Evolutionary conservation across 2,888 invertebrate genomes (phyloP), one percentile per base, ranked within the genome.

Genomic region (Drosophila parthenogenetica): DNA sequence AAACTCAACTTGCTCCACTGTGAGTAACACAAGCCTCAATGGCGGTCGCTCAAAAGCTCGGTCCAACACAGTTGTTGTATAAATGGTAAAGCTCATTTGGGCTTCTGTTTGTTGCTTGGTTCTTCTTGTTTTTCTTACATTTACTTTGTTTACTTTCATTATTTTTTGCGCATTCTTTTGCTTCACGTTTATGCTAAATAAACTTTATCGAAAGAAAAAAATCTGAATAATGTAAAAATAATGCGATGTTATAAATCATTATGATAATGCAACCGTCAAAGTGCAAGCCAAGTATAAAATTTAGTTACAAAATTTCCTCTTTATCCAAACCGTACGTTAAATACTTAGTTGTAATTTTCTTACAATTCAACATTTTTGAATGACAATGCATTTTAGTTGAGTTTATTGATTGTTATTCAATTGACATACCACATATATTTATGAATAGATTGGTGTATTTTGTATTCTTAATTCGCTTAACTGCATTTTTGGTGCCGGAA

Each of bases 231-330:
- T 42, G 17, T 71, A 62, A 51, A 62, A 73, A 87, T 72, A 78
- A 66, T 75, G 84, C 69, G 72, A 76, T 80, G 69, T 77, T 75
- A 63, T 75, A 63, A 71, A 85, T 39, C 60, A 40, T 58, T 75
- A 68, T 68, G 73, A 68, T 68, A 74, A 77, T 86, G 81, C 85
- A 79, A 77, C 70, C 76, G 68, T 72, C 70, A 84, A 79, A 88
- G 79, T 88, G 84, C 89, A 87, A 87, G 81, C 81, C 73, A 87
- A 78, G 84, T 84, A 86, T 80, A 78, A 40, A 35, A 69, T 83
- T 80, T 84, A 87, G 87, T 91, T 91, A 91, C 91, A 91, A 91
- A 91, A 91, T 91, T 91, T 90, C 84, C 91, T 91, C 91, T 91
- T 91, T 91, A 91, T 89, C 91, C 91, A 90, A 80, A 88, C 75